phyloP scores from a whole-genome alignment of 2,888 invertebrate species.

The Andrena trimmerana region DNA sequence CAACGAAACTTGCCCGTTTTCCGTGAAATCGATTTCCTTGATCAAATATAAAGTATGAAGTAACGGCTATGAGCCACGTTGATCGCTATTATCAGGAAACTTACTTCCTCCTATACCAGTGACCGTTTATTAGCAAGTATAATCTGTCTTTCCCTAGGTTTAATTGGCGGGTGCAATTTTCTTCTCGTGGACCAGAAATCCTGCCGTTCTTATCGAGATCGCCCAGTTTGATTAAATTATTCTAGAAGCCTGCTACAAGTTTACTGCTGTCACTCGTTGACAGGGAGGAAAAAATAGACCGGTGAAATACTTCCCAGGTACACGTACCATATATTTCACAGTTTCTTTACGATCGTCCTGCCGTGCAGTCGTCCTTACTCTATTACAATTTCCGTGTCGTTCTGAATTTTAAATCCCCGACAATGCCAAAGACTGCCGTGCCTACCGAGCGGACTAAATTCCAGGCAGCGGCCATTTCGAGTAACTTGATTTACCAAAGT shows the following conservation, averaged over 20 bases:
- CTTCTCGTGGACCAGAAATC: constrained; percentile 25
- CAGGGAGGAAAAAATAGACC: too few species aligned
- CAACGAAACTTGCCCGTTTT: too few species aligned
- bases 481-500: too few species aligned
- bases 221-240: constrained; percentile 11
- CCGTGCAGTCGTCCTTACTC: neutral
- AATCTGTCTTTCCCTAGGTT: constrained; percentile 30
- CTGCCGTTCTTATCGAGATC: constrained; percentile 6
- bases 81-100: constrained; percentile 6
- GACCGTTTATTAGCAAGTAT: constrained; percentile 38
- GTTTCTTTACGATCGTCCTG: too few species aligned
- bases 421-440: too few species aligned
- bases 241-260: neutral
- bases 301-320: too few species aligned
- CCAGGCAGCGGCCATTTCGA: too few species aligned
- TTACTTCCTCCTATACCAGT: constrained; percentile 10
- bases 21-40: too few species aligned
- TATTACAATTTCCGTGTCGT: neutral
- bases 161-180: constrained; percentile 27
- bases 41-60: neutral
- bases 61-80: neutral
- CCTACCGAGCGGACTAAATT: too few species aligned
- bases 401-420: too few species aligned
- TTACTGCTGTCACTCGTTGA: neutral
- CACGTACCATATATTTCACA: too few species aligned